Evolutionary conservation across 1,140 invertebrate genomes (phyloP).

Genomic region (Nephila pilipes): DNA sequence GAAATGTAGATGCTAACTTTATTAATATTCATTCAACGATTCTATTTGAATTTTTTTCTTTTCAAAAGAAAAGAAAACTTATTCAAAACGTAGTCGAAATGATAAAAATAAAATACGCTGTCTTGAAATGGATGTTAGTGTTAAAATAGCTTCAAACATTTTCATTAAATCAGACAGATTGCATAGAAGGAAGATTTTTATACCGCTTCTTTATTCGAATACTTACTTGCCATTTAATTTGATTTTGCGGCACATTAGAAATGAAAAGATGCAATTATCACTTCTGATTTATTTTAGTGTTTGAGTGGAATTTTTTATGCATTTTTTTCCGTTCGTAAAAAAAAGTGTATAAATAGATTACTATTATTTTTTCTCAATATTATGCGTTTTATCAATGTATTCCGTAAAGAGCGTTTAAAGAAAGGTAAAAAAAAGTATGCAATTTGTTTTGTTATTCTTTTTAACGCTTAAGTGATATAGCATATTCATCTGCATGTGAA

Average conservation of each 20-base stretch:
- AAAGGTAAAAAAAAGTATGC: background rate
- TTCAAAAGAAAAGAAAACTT: background rate
- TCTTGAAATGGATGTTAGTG: background rate
- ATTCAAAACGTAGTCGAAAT: constrained; percentile 3
- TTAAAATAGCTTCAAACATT: constrained; percentile 26
- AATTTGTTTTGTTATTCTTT: too few relatives aligned
- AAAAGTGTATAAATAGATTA: background rate
- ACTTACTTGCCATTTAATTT: background rate
- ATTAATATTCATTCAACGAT: constrained; percentile 48
- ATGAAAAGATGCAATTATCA: constrained; percentile 29
- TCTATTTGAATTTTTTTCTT: background rate
- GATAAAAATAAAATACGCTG: constrained; percentile 5
- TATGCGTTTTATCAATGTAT: background rate
- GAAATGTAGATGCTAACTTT: constrained; percentile 27
- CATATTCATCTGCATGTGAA: too few relatives aligned
- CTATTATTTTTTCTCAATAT: background rate
- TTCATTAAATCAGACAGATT: constrained; percentile 33
- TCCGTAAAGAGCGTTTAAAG: background rate
- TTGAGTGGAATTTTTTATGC: background rate
- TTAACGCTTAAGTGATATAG: too few relatives aligned
- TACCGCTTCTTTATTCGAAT: constrained; percentile 9
- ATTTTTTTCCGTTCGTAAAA: background rate
- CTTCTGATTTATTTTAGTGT: constrained; percentile 28
- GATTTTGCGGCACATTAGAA: constrained; percentile 13
- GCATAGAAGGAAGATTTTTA: background rate